Conservation (phyloP, 2,113 vertebrate genomes). For the Cygnus atratus region DNA sequence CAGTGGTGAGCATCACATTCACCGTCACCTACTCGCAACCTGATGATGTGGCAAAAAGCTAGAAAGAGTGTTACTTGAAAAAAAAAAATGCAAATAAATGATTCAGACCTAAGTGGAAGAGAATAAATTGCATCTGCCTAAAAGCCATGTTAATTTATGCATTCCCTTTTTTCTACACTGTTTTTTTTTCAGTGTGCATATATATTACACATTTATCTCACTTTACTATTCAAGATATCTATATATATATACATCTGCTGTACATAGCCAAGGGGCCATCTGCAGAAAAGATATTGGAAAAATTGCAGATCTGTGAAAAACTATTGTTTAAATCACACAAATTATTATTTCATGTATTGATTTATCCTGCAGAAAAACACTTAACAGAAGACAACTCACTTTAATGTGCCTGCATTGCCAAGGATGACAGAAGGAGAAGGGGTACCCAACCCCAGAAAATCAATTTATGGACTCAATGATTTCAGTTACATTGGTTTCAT, state of each 20-base stretch:
- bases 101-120: not conserved
- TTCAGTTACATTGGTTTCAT: not conserved
- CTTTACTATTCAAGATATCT: not conserved
- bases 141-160: not conserved
- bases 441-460: not conserved
- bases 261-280: not conserved
- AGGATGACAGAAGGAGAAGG: not conserved
- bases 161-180: not conserved
- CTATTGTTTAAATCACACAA: not conserved
- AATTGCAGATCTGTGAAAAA: not conserved
- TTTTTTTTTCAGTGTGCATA: not conserved
- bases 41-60: not conserved
- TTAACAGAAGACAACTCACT: not conserved
- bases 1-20: not conserved
- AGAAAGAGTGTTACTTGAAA: not conserved
- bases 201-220: not conserved
- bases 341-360: not conserved
- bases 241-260: not conserved
- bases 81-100: slow-evolving; percentile 5
- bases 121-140: not conserved
- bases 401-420: not conserved
- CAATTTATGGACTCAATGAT: not conserved
- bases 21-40: not conserved
- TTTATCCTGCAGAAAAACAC: not conserved
- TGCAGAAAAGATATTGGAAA: not conserved